Percentiles rank a stretch among this genome's conserved stretches.
Evolutionary conservation across 2,113 vertebrate species (phyloP).

Genomic region (Fregata magnificens): DNA sequence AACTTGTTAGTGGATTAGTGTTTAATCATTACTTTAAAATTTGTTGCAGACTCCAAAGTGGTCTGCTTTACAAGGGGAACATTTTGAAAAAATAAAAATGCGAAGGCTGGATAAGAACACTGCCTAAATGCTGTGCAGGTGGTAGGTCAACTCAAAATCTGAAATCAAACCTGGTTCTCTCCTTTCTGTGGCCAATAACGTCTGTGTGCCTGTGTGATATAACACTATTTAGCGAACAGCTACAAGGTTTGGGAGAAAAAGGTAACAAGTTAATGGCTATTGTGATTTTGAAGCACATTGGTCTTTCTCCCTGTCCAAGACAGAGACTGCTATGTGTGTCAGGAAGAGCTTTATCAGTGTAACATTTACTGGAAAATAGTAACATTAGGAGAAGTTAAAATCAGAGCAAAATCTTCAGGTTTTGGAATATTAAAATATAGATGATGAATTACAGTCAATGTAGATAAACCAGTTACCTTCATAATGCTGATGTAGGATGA

Average conservation of each 20-base stretch:
- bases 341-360: background rate
- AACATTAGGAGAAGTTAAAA: background rate
- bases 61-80: background rate
- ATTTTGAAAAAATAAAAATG: background rate
- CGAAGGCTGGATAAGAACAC: background rate
- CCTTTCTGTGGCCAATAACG: background rate
- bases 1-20: background rate
- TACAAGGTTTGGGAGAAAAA: background rate
- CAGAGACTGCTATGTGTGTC: background rate
- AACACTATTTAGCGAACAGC: background rate
- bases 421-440: background rate
- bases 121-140: background rate
- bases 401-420: background rate
- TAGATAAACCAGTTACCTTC: conserved; percentile 19
- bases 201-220: background rate
- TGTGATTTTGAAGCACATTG: background rate
- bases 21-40: background rate
- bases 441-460: background rate
- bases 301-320: background rate
- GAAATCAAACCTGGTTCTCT: background rate
- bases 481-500: background rate
- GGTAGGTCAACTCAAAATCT: background rate
- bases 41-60: background rate
- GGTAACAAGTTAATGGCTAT: background rate
- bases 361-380: background rate